Evolutionary conservation across 2,888 invertebrate species (phyloP).

Genomic region (Dermolepida albohirtum): DNA sequence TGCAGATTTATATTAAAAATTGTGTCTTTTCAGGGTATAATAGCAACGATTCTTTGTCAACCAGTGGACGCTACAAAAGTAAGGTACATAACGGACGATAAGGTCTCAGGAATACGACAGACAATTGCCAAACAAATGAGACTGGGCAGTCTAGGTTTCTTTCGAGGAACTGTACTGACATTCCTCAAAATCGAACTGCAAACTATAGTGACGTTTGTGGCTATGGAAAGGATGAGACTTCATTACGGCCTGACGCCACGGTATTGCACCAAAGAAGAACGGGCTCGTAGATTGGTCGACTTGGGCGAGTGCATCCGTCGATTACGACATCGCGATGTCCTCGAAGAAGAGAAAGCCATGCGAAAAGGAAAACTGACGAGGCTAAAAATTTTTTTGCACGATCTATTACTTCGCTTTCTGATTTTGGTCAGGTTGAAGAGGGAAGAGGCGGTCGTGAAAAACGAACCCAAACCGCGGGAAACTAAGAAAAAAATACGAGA

Average conservation of each 20-base stretch:
- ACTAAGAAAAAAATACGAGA: no score
- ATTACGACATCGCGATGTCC: no score
- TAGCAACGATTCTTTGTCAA: constrained; percentile 18
- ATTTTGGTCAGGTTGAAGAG: no score
- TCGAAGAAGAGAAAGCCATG: no score
- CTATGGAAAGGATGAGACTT: constrained; percentile 26
- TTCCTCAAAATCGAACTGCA: constrained; percentile 26
- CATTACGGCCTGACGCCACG: constrained; percentile 10
- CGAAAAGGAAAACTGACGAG: no score
- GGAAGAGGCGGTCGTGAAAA: no score
- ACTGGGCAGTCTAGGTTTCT: constrained; percentile 15
- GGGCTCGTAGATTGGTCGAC: background rate
- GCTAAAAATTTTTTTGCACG: no score
- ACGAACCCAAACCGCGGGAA: no score
- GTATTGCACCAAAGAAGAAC: background rate
- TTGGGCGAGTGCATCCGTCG: constrained; percentile 3
- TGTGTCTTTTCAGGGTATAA: constrained; percentile 12
- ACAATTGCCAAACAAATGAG: constrained; percentile 10
- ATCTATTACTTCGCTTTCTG: no score
- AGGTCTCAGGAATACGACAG: constrained; percentile 3
- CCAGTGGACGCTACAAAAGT: constrained; percentile 20
- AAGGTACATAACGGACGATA: constrained; percentile 13
- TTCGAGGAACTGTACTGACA: constrained; percentile 15
- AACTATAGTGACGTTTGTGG: constrained; percentile 31
- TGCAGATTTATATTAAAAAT: no score